Conservation (phyloP, 2,797 vertebrate species). For the Lepilemur septentrionalis region DNA sequence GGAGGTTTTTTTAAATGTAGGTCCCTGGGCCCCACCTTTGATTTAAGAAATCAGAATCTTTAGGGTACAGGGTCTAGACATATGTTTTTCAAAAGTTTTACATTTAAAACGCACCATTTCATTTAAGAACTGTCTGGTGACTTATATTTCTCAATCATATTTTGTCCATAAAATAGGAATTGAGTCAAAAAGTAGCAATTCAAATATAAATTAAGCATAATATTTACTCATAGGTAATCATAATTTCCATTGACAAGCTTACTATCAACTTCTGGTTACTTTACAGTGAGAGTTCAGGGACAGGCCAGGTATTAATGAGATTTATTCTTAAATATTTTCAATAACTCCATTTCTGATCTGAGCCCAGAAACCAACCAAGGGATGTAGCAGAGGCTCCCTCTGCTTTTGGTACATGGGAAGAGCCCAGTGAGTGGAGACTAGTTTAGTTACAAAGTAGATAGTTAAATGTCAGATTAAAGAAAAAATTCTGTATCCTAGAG, state of each 20-base stretch:
- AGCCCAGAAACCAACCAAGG: background rate
- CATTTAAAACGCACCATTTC: background rate
- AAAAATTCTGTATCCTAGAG: background rate
- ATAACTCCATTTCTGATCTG: background rate
- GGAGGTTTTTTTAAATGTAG: background rate
- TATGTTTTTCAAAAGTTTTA: background rate
- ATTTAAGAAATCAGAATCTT: background rate
- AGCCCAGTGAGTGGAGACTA: background rate
- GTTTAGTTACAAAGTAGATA: background rate
- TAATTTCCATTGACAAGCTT: background rate
- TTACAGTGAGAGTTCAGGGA: background rate
- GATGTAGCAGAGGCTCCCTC: background rate
- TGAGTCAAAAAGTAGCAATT: background rate
- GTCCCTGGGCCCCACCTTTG: background rate
- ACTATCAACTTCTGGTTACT: constrained; percentile 17
- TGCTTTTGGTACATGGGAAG: background rate
- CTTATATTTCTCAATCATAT: background rate
- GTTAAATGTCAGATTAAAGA: background rate
- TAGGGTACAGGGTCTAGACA: background rate
- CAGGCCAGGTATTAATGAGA: background rate
- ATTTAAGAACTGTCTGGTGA: background rate
- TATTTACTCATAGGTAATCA: background rate
- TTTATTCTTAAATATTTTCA: background rate
- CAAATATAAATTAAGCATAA: background rate
- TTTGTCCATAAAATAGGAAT: background rate